These are phyloP conservation scores for Montipora cactus DNA, from an alignment of 64 coral and sea anemone species.

Conservation along the genomic window DNA sequence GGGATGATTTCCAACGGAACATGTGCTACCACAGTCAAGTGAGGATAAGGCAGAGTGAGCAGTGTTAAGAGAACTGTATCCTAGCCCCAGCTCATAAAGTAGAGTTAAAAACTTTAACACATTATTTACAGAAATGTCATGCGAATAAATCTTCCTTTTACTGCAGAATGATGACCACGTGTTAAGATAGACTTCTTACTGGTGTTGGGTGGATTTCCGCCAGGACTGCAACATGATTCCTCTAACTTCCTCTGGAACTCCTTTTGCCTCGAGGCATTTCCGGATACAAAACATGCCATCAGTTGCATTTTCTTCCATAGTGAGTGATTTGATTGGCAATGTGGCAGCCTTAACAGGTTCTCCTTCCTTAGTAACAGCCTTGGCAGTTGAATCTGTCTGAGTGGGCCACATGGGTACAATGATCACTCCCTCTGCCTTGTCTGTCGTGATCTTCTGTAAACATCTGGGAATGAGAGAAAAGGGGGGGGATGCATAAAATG, in stretches of 20 bases:
- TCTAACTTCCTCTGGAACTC: constrained; percentile 7
- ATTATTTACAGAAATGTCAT: constrained; percentile 21
- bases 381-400: constrained; percentile 2
- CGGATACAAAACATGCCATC: background rate
- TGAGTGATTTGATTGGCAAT: background rate
- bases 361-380: background rate
- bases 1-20: background rate
- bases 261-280: background rate
- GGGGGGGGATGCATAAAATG: constrained; percentile 4
- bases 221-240: constrained; percentile 30
- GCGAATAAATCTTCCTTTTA: too few relatives aligned
- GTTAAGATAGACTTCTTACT: background rate
- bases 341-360: background rate
- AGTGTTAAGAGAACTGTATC: background rate
- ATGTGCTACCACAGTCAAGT: background rate
- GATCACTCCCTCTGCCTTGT: background rate
- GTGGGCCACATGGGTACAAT: background rate
- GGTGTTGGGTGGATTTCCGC: constrained; percentile 18
- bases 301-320: constrained; percentile 20
- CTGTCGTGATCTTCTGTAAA: background rate
- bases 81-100: background rate
- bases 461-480: background rate
- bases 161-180: too few relatives aligned
- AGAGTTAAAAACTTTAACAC: background rate
- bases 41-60: too few relatives aligned